Evolutionary conservation across 2,888 invertebrate genomes (phyloP), one percentile per base, ranked within the genome.

Genomic region (Apodemia zela): DNA sequence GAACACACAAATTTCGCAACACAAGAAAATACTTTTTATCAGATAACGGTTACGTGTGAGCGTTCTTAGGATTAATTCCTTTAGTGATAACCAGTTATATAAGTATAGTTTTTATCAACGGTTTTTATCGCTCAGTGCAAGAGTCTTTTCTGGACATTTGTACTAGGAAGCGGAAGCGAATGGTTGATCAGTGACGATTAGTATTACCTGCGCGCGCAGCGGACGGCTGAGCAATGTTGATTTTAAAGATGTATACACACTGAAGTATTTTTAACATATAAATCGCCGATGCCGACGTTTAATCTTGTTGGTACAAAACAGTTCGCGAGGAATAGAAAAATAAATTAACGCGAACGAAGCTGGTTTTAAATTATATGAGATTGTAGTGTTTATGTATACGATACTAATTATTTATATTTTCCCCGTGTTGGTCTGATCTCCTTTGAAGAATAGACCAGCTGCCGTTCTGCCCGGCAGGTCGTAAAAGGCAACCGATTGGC

Each of bases 81-180:
- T n/a, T 29, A 15, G 15, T 29, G 29, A 61, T 61, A 21, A 61
- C 35, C 7, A 49, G 10, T 15, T 49, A 49, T 35, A 54, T 17
- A 51, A 35, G 35, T 35, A 42, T 15, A 54, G 17, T 61, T 61
- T 61, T 61, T 61, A 38, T 49, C 38, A 6, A 7, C 3, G 17
- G 47, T 61, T 61, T 51, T 61, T 61, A 33, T 61, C 18, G 54
- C n/a, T 25, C 15, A 7, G 57, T 57, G 57, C 15, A n/a, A 29
- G 63, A 65, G 63, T 60, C 65, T 60, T 59, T 63, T 62, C 57
- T 57, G 57, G 29, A 57, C 57, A 57, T 38, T 60, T 58, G 65
- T 66, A 72, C 69, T 67, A 75, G 78, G 78, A 79, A 79, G 76
- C 76, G 79, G 79, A 78, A 79, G 76, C 60, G 64, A 62, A 61